phyloP scores from a whole-genome alignment of 2,113 vertebrate species.

The Miniopterus natalensis region DNA sequence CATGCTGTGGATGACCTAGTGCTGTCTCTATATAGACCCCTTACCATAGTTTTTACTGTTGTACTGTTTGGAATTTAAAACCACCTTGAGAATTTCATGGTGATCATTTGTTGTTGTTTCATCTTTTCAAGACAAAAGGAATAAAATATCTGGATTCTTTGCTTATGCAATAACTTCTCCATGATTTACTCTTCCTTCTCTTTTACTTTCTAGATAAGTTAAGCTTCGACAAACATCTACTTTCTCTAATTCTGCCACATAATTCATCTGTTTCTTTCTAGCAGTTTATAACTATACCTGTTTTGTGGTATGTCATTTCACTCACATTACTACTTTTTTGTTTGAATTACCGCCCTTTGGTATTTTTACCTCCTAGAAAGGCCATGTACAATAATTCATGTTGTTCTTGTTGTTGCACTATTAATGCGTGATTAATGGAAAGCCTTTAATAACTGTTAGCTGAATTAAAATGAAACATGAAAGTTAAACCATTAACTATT shows the following conservation, averaged over 20 bases:
- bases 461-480: background rate
- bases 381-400: background rate
- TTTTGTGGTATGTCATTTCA: background rate
- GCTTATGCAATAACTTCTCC: background rate
- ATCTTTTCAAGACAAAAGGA: background rate
- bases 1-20: background rate
- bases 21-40: fast-evolving
- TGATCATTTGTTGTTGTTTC: background rate
- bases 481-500: background rate
- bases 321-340: background rate
- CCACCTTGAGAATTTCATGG: background rate
- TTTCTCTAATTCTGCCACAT: background rate
- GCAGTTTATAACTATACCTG: background rate
- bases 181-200: background rate
- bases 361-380: background rate
- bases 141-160: background rate
- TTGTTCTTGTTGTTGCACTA: background rate
- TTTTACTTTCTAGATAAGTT: background rate
- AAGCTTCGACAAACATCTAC: background rate
- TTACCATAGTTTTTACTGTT: background rate
- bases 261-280: background rate
- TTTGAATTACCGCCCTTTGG: background rate
- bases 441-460: background rate
- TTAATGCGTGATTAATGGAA: background rate
- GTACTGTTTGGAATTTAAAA: background rate